phyloP scores from a whole-genome alignment of 2,888 invertebrate genomes.

The Drosophila pullipes region DNA sequence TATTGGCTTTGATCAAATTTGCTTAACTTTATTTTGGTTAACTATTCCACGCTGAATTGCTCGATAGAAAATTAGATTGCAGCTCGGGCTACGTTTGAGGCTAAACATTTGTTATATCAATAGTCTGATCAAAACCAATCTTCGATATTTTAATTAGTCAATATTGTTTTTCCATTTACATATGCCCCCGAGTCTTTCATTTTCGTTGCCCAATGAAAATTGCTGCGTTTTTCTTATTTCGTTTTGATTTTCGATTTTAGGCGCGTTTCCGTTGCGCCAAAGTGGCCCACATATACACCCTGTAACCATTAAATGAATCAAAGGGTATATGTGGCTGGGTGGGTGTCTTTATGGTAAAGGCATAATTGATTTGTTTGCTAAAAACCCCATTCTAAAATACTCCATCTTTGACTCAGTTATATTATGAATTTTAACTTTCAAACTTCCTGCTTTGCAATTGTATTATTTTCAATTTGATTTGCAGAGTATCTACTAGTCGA shows the following conservation, averaged over 20 bases:
- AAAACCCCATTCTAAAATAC: not conserved
- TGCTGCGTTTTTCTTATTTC: slow-evolving; percentile 7
- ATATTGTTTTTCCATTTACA: not conserved
- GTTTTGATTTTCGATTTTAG: slow-evolving; percentile 34
- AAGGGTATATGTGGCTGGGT: not conserved
- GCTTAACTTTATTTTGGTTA: not conserved
- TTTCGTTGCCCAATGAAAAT: not conserved
- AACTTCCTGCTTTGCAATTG: not conserved
- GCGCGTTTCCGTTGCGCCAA: slow-evolving; percentile 67
- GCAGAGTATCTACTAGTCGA: slow-evolving; percentile 10
- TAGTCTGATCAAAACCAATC: not conserved
- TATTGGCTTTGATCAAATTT: not conserved
- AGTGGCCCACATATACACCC: slow-evolving; percentile 67
- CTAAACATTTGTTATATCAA: not conserved
- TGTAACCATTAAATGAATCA: not conserved
- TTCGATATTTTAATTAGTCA: not conserved
- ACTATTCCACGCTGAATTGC: not conserved
- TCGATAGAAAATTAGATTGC: not conserved
- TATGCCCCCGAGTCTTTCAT: not conserved
- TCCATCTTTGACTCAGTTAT: not conserved
- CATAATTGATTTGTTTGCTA: not conserved
- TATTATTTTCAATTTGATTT: not conserved
- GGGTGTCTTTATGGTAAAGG: not conserved
- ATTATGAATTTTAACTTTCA: not conserved
- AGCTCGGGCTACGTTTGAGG: not conserved